These are phyloP conservation scores for Siphamia tubifer DNA, from an alignment of 2,113 vertebrate species.

Conservation along the genomic window DNA sequence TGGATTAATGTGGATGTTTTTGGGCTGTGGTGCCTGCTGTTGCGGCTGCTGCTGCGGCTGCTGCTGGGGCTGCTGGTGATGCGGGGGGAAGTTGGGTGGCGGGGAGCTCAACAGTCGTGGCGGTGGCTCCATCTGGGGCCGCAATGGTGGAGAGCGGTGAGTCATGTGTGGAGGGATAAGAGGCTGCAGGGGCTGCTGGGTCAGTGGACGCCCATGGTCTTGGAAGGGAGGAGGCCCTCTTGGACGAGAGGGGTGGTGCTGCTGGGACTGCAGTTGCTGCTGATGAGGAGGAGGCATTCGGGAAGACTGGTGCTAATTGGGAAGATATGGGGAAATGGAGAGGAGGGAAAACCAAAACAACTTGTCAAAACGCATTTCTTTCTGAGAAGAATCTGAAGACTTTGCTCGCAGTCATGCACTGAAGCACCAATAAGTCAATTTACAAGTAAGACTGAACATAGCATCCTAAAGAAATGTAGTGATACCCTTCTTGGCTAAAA, in stretches of 20 bases:
- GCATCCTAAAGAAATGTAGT: too few species aligned
- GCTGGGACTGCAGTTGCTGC: constrained; percentile 75
- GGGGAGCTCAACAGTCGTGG: constrained; percentile 86
- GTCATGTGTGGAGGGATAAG: constrained; percentile 89
- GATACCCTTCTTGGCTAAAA: neutral
- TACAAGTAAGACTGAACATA: neutral
- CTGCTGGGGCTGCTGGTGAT: constrained; percentile 72
- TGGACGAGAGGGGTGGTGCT: constrained; percentile 79
- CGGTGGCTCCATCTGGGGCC: constrained; percentile 84
- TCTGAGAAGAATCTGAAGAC: constrained; percentile 14
- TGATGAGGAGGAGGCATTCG: constrained; percentile 85
- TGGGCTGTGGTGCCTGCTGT: constrained; percentile 89
- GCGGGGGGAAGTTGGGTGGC: constrained; percentile 72
- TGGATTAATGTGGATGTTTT: constrained; percentile 98
- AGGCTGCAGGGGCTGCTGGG: constrained; percentile 86
- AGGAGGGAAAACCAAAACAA: constrained; percentile 37
- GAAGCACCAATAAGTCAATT: constrained; percentile 36
- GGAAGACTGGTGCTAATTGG: constrained; percentile 81
- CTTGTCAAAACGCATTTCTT: constrained; percentile 33
- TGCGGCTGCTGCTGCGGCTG: constrained; percentile 72
- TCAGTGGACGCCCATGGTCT: constrained; percentile 77
- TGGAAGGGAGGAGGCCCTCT: constrained; percentile 86
- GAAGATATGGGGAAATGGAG: constrained; percentile 47
- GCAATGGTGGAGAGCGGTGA: constrained; percentile 85
- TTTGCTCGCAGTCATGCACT: neutral